phyloP scores from a whole-genome alignment of 2,888 invertebrate genomes.

The Mystacides longicornis region DNA sequence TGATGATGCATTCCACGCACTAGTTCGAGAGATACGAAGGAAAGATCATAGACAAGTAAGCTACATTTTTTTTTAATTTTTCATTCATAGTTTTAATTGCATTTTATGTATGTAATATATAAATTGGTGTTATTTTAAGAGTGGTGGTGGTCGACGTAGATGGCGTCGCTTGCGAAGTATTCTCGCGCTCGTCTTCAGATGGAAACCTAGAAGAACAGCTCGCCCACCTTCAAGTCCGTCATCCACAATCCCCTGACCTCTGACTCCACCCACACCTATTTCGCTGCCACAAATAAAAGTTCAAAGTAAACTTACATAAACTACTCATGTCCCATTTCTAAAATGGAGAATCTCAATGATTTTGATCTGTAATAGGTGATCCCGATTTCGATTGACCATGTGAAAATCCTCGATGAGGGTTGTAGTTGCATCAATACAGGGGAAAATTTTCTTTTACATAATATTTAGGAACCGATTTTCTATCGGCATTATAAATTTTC shows the following conservation, averaged over 20 bases:
- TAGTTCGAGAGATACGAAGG: conserved; percentile 76
- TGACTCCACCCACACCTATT: conserved; percentile 12
- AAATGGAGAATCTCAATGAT: too few relatives aligned
- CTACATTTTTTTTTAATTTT: too few relatives aligned
- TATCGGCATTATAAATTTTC: too few relatives aligned
- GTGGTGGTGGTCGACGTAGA: conserved; percentile 60
- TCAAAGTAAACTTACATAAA: too few relatives aligned
- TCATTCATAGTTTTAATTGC: conserved; percentile 15
- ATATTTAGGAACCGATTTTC: too few relatives aligned
- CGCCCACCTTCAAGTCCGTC: conserved; percentile 28
- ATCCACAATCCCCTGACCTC: conserved; percentile 21
- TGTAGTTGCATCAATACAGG: too few relatives aligned
- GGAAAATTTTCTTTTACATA: too few relatives aligned
- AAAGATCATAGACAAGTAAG: conserved; percentile 54
- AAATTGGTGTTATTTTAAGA: background rate
- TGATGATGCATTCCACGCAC: conserved; percentile 86
- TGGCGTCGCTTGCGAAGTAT: conserved; percentile 80
- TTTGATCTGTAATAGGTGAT: too few relatives aligned
- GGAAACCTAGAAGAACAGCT: conserved; percentile 45
- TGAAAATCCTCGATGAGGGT: too few relatives aligned
- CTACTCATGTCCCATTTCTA: too few relatives aligned
- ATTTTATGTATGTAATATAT: background rate
- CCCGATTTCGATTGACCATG: too few relatives aligned
- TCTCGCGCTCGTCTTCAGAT: conserved; percentile 72
- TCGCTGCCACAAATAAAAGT: background rate